Evolutionary conservation across 2,888 invertebrate genomes (phyloP).

Genomic region (Drosophila diplacantha): DNA sequence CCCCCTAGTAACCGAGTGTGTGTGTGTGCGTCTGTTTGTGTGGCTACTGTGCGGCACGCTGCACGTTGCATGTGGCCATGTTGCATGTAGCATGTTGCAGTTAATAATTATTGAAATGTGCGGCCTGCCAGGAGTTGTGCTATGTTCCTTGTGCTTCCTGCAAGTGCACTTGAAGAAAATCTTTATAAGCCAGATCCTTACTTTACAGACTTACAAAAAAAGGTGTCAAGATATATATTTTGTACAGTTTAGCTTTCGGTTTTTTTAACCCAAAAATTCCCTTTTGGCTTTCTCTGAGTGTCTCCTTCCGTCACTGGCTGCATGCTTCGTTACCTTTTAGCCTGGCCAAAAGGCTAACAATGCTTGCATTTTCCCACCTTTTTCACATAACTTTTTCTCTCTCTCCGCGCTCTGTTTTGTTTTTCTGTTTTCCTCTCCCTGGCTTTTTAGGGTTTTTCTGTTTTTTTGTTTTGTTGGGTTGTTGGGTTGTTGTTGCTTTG

Average conservation of each 20-base stretch:
- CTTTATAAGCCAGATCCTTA: too few relatives aligned
- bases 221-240: neutral
- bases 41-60: slow-evolving; percentile 68
- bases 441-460: slow-evolving; percentile 17
- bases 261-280: neutral
- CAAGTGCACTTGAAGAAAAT: slow-evolving; percentile 25
- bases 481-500: slow-evolving; percentile 13
- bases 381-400: slow-evolving; percentile 68
- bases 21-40: slow-evolving; percentile 30
- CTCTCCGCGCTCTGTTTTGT: slow-evolving; percentile 38
- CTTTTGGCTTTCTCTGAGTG: neutral
- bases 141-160: slow-evolving; percentile 69
- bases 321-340: slow-evolving; percentile 69
- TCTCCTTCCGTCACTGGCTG: slow-evolving; percentile 52
- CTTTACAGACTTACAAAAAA: neutral
- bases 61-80: slow-evolving; percentile 58
- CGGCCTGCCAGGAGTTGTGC: slow-evolving; percentile 69
- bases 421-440: slow-evolving; percentile 26
- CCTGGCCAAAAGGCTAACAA: slow-evolving; percentile 67
- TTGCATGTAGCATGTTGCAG: slow-evolving; percentile 74
- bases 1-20: slow-evolving; percentile 8
- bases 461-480: slow-evolving; percentile 3
- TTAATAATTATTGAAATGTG: slow-evolving; percentile 74
- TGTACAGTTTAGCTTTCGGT: neutral
- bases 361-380: slow-evolving; percentile 73